Base-by-base conservation (phyloP, 2,797 vertebrate genomes). In the Gymnoscopelus microlampas region DNA sequence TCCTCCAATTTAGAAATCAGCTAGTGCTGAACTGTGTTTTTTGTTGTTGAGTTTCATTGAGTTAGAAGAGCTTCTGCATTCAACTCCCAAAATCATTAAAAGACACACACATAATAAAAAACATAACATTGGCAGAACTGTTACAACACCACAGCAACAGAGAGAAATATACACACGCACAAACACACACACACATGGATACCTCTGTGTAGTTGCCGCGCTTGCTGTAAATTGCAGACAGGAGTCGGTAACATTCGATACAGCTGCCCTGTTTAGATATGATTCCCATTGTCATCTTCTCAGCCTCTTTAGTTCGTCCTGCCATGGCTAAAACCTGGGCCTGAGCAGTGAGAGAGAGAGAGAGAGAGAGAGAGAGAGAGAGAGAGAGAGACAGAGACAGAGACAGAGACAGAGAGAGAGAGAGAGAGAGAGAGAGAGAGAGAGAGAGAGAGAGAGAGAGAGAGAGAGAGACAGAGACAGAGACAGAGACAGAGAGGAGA, bases 161-260 rank as follows among this genome's bases (percentile, higher is more conserved):
- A 8, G 35, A 39, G 39, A 39, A 39, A 39, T 39, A 9, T 39
- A 61, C 56, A 53, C 2, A 50, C 5, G 76, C 75, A 54, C 24
- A 56, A 6, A 55, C 15, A 8, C n/a, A 19, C 54, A 57, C 55
- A 57, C 55, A 57, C 5, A 59, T 49, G 47, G 71, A 11, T 79
- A 98, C 98, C 96, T 98, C 92, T 32, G 90, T 79, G 50, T 95
- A 94, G 80, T 92, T 94, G 24, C 96, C 97, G 56, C 92, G 92
- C 84, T 97, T 97, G 94, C 96, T 97, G 88, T 97, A 95, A 87
- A 99, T 95, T n/a, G 97, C 97, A 1, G 97, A 98, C 24, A 99
- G 86, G 53, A 99, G 95, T 53, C 96, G 96, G 73, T 96, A 97
- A 87, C 98, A 99, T 81, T 99, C 97, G 1, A 97, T 91, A 59